Evolutionary conservation across 2,113 vertebrate genomes (phyloP), one percentile per base, ranked within the genome.

Genomic region (Ifrita kowaldi): DNA sequence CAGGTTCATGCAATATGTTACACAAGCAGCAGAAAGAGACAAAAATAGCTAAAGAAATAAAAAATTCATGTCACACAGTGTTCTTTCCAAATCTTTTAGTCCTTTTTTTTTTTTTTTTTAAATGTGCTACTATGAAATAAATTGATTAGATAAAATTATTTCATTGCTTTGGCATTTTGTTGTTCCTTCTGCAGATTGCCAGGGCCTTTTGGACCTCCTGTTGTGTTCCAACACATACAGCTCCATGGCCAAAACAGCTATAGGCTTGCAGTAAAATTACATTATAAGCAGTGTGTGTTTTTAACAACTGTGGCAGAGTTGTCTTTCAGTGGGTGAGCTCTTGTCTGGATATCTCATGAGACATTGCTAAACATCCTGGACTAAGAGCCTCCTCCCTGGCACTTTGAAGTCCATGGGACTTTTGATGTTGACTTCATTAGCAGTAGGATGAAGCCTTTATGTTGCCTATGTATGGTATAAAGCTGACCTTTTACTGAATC

Each of bases 381-480:
- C 73, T 55, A 84, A 67, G 69, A 86, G 52, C 21, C 49, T 89
- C 73, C 32, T 91, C 62, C 50, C 17, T 71, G 44, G 23, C n/a
- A 15, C 93, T 95, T 97, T 90, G 91, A 95, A 94, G 77, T 79
- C 69, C 3, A 2, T 10, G 42, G n/a, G 73, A 53, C 74, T 89
- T 96, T 76, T 91, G 77, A 89, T 93, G 87, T 89, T 62, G 62
- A 32, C 62, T 71, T 84, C n/a, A 27, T 76, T 78, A 87, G 33
- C 5, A 14, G 65, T 33, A 32, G 69, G 81, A 87, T 65, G 62
- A 75, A 73, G 57, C 39, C 20, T 68, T 75, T 17, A 7, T 26
- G 42, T 59, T 93, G 69, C 41, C 74, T 75, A 2, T 26, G 26
- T 67, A 37, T 62, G 47, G 39, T 41, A 24, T 55, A 74, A 81